Conservation (phyloP, 1,140 invertebrate genomes). For the Scaptodrosophila lebanonensis region DNA sequence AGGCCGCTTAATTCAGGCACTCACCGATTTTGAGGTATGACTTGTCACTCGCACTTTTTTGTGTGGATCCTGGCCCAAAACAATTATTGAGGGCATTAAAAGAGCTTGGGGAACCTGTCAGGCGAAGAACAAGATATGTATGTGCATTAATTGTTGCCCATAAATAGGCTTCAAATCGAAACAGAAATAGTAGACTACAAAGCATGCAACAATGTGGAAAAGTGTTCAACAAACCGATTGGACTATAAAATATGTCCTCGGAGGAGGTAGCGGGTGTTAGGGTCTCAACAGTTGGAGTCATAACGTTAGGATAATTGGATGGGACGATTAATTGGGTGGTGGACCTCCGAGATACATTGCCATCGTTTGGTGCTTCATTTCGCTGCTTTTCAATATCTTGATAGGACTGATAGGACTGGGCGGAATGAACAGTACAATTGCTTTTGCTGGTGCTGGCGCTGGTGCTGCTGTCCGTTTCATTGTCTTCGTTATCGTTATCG, state of each 20-base stretch:
- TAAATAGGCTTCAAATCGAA: neutral
- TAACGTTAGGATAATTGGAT: conserved; percentile 28
- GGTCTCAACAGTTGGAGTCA: conserved; percentile 49
- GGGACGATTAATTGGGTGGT: conserved; percentile 28
- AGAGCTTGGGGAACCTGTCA: conserved; percentile 55
- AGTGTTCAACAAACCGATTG: conserved; percentile 65
- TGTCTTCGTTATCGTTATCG: conserved; percentile 12
- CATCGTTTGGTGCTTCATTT: too few species aligned
- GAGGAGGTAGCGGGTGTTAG: conserved; percentile 69
- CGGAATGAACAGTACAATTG: conserved; percentile 17
- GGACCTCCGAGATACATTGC: too few species aligned
- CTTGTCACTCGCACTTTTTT: too few species aligned
- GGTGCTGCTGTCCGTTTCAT: conserved; percentile 22
- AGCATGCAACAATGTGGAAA: too few species aligned
- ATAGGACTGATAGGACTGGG: neutral
- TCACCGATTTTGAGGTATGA: too few species aligned
- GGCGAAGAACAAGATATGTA: neutral
- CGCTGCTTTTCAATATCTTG: too few species aligned
- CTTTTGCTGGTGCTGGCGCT: conserved; percentile 32
- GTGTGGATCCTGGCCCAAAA: conserved; percentile 23
- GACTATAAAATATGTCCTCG: conserved; percentile 72
- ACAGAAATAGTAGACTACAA: neutral
- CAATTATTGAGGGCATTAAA: conserved; percentile 49
- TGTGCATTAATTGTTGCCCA: too few species aligned
- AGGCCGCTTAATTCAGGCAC: neutral